Evolutionary conservation across 2,888 invertebrate genomes (phyloP).

Genomic region (Pheosia tremula): DNA sequence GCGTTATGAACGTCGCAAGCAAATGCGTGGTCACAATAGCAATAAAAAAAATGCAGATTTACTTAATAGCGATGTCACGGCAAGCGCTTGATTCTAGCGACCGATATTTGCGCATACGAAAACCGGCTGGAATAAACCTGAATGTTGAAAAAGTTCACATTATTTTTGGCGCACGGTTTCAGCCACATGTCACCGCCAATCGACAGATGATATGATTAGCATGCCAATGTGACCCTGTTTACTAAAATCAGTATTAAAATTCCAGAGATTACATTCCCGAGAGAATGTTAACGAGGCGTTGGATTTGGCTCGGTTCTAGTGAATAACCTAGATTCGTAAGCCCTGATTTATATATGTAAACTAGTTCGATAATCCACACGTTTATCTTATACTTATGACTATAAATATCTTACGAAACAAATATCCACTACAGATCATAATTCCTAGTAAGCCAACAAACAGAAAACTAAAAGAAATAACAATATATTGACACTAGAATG

Average conservation of each 20-base stretch:
- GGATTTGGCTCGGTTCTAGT: conserved; percentile 23
- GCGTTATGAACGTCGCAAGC: background rate
- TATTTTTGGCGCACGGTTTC: background rate
- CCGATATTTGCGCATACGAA: background rate
- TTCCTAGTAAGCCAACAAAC: no score
- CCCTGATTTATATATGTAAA: conserved; percentile 13
- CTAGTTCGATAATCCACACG: background rate
- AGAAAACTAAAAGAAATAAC: no score
- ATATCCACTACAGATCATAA: no score
- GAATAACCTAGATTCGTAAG: conserved; percentile 16
- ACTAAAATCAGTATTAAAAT: conserved; percentile 3
- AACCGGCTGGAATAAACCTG: background rate
- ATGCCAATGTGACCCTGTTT: conserved; percentile 4
- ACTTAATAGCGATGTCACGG: no score
- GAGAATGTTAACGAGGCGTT: conserved; percentile 15
- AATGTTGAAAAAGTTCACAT: background rate
- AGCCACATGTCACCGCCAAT: background rate
- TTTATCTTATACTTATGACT: background rate
- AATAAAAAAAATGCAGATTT: background rate
- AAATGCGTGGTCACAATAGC: background rate
- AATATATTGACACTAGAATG: background rate
- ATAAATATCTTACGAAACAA: no score
- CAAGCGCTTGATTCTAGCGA: no score
- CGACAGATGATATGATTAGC: conserved; percentile 1
- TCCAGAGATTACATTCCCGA: conserved; percentile 7